Percentiles rank a stretch among this genome's conserved stretches.
Evolutionary conservation across 2,113 vertebrate genomes (phyloP).

Genomic region (Sylvia atricapilla): DNA sequence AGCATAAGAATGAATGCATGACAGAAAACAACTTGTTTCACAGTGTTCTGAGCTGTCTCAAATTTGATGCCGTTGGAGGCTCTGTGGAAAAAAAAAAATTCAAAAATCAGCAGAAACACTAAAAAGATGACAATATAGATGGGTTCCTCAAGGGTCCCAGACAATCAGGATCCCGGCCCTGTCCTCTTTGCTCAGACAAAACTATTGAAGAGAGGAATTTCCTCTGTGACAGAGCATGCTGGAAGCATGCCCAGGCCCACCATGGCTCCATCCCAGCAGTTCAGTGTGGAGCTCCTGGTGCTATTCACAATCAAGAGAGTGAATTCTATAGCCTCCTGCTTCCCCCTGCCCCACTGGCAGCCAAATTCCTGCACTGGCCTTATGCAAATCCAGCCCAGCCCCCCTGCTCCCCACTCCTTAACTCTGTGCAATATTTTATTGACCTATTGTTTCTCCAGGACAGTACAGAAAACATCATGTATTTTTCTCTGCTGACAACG

Average conservation of each 20-base stretch:
- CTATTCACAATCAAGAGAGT: constrained; percentile 23
- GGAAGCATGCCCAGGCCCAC: constrained; percentile 52
- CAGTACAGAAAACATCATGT: not conserved
- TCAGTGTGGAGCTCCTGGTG: not conserved
- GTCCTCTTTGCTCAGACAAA: not conserved
- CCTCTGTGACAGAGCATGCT: not conserved
- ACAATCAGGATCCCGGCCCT: not conserved
- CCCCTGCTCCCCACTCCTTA: not conserved
- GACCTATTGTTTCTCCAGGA: not conserved
- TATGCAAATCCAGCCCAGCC: constrained; percentile 33
- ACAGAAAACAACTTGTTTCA: not conserved
- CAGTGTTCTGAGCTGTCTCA: not conserved
- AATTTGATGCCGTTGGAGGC: rapidly evolving
- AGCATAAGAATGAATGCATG: not conserved
- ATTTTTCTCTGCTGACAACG: not conserved
- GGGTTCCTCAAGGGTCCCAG: not conserved
- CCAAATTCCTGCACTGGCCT: constrained; percentile 10
- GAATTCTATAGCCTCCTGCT: constrained; percentile 46
- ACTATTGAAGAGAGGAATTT: constrained; percentile 25
- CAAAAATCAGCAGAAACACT: not conserved
- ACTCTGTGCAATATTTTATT: not conserved
- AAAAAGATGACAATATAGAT: not conserved
- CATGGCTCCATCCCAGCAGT: constrained; percentile 32
- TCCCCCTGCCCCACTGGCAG: not conserved
- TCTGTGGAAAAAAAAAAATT: not conserved